Base-by-base conservation (phyloP, 2,888 invertebrate genomes). In the Harpalus rubripes region DNA sequence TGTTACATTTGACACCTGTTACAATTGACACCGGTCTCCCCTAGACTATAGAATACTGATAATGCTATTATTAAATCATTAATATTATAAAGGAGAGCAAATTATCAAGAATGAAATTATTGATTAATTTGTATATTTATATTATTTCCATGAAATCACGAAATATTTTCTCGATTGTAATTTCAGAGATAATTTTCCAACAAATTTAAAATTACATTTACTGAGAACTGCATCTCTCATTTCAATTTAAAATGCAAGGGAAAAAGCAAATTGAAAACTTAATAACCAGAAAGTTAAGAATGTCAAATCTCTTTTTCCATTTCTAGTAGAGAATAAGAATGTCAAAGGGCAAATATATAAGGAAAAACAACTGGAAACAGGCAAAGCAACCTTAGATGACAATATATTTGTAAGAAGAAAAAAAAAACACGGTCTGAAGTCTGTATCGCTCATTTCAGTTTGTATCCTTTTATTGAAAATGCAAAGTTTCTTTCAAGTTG, bases 391-490 rank as follows among this genome's bases (percentile, higher is more conserved):
- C 58, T 58, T 12, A 32, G 52, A 78, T 78, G 78, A 78, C 78
- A 78, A 78, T 78, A 78, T 58, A 76, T 76, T 39, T 72, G 22
- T 52, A 26, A 58, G 6, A 0, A 78, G 7, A 78, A 26, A n/a
- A 78, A 78, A 78, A 56, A 56, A 22, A 56, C n/a, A 32, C 32
- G 1, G 5, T 10, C 76, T 52, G n/a, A 15, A 76, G 18, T 56
- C 56, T 78, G 56, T 58, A 78, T 78, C 58, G 58, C 41, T 78
- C 78, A 78, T 78, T 76, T 44, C 22, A 56, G 22, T 56, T 32
- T 78, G 26, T 56, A 78, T 56, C 58, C 78, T 58, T 78, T 78
- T 78, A 78, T 78, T 78, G 78, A 78, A 78, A 78, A 78, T 78
- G 58, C 58, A 78, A 78, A 78, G 78, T 78, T 74, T 58, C 76